phyloP scores from a whole-genome alignment of 2,797 vertebrate species.

The Uromys caudimaculatus region DNA sequence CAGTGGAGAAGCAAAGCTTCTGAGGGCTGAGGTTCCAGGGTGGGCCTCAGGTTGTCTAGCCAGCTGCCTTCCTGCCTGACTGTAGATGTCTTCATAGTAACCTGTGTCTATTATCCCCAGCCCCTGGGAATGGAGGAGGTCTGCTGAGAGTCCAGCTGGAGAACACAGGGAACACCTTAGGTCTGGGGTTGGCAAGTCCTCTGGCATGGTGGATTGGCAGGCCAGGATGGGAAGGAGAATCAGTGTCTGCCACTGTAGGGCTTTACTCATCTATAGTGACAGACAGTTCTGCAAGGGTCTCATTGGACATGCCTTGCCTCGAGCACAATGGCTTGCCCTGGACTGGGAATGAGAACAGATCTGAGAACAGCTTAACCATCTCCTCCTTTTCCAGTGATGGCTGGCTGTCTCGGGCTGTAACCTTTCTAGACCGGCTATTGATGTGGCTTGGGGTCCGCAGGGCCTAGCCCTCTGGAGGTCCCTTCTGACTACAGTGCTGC shows the following conservation, averaged over 20 bases:
- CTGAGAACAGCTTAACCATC: background rate
- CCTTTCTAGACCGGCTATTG: constrained; percentile 64
- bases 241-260: background rate
- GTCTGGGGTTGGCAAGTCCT: background rate
- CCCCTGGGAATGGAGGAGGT: background rate
- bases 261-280: background rate
- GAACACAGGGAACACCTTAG: rapidly evolving
- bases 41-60: background rate
- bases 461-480: constrained; percentile 28
- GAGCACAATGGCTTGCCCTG: background rate
- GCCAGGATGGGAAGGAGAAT: background rate
- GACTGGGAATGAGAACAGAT: no score
- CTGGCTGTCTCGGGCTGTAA: constrained; percentile 38
- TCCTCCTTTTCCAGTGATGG: constrained; percentile 57
- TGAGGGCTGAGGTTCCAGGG: background rate
- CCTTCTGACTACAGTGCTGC: background rate
- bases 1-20: background rate
- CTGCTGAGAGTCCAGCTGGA: background rate
- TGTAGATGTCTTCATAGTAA: background rate
- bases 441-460: constrained; percentile 52
- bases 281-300: background rate
- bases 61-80: background rate
- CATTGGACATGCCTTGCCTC: no score
- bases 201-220: background rate
- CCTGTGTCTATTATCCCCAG: background rate